Percentiles rank a stretch among this genome's conserved stretches.
phyloP scores from a whole-genome alignment of 2,113 vertebrate genomes.

The Ginglymostoma cirratum region DNA sequence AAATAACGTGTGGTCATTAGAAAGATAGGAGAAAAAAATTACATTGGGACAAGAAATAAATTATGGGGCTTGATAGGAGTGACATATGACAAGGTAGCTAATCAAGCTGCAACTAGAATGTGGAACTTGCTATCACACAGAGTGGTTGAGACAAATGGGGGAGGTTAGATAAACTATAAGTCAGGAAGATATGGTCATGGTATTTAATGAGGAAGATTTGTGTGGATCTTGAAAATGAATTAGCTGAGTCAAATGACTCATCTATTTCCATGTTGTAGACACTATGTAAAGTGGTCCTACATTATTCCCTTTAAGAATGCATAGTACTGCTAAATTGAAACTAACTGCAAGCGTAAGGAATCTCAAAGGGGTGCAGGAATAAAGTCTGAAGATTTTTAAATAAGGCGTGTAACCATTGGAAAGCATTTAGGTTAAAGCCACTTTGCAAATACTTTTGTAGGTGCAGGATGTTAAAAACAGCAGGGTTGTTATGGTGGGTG shows the following conservation, averaged over 20 bases:
- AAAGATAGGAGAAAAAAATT: not conserved
- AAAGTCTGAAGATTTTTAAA: not conserved
- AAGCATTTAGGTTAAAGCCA: not conserved
- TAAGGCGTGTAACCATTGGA: not conserved
- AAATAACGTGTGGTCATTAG: not conserved
- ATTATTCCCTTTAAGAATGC: not conserved
- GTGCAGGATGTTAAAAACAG: too few relatives aligned
- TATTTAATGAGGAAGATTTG: not conserved
- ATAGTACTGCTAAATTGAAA: not conserved
- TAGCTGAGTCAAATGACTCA: not conserved
- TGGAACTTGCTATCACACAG: not conserved
- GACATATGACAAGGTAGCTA: not conserved
- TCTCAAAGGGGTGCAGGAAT: not conserved
- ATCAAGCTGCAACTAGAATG: not conserved
- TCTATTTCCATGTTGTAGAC: not conserved
- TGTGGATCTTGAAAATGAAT: not conserved
- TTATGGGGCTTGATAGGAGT: not conserved
- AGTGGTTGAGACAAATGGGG: not conserved
- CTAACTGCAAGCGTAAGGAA: not conserved
- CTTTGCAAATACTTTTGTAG: not conserved
- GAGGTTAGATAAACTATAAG: not conserved
- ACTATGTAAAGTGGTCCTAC: not conserved
- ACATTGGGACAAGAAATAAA: not conserved
- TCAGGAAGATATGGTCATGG: not conserved
- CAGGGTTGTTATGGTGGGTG: too few relatives aligned